Evolutionary conservation across 2,797 vertebrate genomes (phyloP).

Genomic region (Gadopsis marmoratus): DNA sequence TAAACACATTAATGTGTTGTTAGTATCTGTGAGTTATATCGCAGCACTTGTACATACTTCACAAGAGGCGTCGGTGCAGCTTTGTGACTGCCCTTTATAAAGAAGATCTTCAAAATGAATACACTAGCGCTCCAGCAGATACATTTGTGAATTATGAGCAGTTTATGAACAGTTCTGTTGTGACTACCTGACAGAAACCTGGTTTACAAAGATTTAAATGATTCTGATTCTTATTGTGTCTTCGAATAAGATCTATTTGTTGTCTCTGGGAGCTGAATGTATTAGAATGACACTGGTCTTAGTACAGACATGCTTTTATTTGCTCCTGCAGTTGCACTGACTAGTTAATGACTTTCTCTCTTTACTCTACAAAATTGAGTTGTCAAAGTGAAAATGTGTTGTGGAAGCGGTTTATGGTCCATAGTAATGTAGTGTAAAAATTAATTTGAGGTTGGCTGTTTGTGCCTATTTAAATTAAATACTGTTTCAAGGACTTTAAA

Average conservation of each 20-base stretch:
- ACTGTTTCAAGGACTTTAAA: slow-evolving; percentile 24
- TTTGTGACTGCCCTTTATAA: slow-evolving; percentile 12
- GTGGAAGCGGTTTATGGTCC: slow-evolving; percentile 31
- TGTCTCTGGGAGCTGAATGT: slow-evolving; percentile 12
- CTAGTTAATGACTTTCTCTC: slow-evolving; percentile 41
- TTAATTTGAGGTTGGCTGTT: slow-evolving; percentile 34
- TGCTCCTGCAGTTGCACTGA: slow-evolving; percentile 28
- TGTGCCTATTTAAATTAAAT: slow-evolving; percentile 40
- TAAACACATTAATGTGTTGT: neutral
- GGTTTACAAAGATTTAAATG: slow-evolving; percentile 19
- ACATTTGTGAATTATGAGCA: slow-evolving; percentile 10
- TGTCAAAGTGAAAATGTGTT: slow-evolving; percentile 54
- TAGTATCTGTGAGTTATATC: neutral
- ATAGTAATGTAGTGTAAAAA: slow-evolving; percentile 12
- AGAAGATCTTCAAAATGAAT: slow-evolving; percentile 23
- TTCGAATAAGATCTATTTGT: slow-evolving; percentile 15
- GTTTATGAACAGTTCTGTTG: slow-evolving; percentile 20
- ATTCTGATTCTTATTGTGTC: slow-evolving; percentile 25
- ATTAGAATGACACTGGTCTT: slow-evolving; percentile 16
- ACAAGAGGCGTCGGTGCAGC: neutral
- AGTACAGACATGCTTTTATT: slow-evolving; percentile 16
- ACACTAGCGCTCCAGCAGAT: neutral
- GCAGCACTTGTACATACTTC: neutral
- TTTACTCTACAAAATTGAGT: slow-evolving; percentile 46
- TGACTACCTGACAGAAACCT: slow-evolving; percentile 23